Evolutionary conservation across 1,140 invertebrate species (phyloP), one percentile per base, ranked within the genome.

Genomic region (Heliothis virescens): DNA sequence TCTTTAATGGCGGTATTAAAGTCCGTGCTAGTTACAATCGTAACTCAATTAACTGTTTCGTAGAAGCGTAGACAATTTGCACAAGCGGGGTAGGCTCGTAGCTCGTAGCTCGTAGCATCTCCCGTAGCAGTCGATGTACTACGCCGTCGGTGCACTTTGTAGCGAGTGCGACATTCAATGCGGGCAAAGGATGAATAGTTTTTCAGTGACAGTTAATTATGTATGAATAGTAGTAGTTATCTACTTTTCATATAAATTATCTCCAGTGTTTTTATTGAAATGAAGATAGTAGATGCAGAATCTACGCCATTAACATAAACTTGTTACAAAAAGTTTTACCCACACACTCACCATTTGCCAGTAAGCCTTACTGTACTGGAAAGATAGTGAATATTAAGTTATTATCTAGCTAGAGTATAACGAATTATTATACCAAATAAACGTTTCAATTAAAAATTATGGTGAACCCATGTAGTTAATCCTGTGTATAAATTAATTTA

Each of bases 41-140:
- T 57, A 55, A 57, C 69, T 72, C 69, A 55, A 57, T 72, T 72
- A 72, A 72, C 52, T 72, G 69, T 72, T 72, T 57, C 52, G 69
- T 55, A 72, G 26, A 72, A 72, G 52, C 69, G 69, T 72, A 72
- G 69, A 55, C 69, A 41, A 55, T 72, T 57, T 72, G 52, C 50
- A 41, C 69, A 57, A 55, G 69, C 67, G 67, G 67, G 48, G 67
- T 53, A 71, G 41, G 48, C 48, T 52, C 65, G 65, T 69, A 65
- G 34, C 41, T 59, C 57, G 21, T 59, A 59, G 29, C 34, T n/a
- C 67, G 67, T 69, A 72, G 69, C 52, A 41, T 53, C 69, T 34
- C 69, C 12, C 50, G 69, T 72, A 72, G 52, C 53, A 57, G 34
- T 71, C 3, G 26, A 53, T 71, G 47, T 71, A 26, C 67, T 71